A percentile compares a stretch with the other conserved stretches of the same genome.
These are phyloP conservation scores for Athalia circularis DNA, from an alignment of 2,888 invertebrate species.

Conservation along the genomic window DNA sequence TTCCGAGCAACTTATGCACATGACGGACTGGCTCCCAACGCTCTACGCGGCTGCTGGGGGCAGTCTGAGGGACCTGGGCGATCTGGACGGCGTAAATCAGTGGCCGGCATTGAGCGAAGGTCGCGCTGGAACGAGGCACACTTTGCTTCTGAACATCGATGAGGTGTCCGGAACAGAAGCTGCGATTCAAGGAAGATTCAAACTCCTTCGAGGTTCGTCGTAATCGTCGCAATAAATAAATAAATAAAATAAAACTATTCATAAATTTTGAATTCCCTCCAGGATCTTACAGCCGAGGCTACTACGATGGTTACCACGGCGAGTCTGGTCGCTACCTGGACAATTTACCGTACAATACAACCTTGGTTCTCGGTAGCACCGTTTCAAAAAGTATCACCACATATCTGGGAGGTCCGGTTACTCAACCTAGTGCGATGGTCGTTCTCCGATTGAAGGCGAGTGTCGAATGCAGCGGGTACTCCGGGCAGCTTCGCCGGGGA, in stretches of 20 bases:
- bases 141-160: conserved; percentile 77
- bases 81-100: conserved; percentile 75
- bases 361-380: conserved; percentile 62
- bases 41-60: conserved; percentile 80
- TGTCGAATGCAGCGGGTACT: conserved; percentile 60
- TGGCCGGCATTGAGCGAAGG: conserved; percentile 75
- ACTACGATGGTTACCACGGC: conserved; percentile 68
- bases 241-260: background rate
- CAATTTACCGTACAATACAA: conserved; percentile 62
- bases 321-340: conserved; percentile 64
- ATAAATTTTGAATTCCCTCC: conserved; percentile 46
- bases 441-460: conserved; percentile 64
- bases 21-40: conserved; percentile 84
- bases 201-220: conserved; percentile 65
- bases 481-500: conserved; percentile 54
- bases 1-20: conserved; percentile 79
- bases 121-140: conserved; percentile 68
- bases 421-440: conserved; percentile 67
- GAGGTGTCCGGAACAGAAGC: conserved; percentile 67
- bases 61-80: conserved; percentile 63
- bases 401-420: conserved; percentile 67
- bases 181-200: conserved; percentile 67
- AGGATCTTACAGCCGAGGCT: conserved; percentile 61
- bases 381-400: conserved; percentile 67
- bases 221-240: background rate